Percentiles rank a stretch among this genome's conserved stretches.
These are phyloP conservation scores for Pseudomugil gertrudae DNA, from an alignment of 2,797 vertebrate genomes.

Conservation along the genomic window DNA sequence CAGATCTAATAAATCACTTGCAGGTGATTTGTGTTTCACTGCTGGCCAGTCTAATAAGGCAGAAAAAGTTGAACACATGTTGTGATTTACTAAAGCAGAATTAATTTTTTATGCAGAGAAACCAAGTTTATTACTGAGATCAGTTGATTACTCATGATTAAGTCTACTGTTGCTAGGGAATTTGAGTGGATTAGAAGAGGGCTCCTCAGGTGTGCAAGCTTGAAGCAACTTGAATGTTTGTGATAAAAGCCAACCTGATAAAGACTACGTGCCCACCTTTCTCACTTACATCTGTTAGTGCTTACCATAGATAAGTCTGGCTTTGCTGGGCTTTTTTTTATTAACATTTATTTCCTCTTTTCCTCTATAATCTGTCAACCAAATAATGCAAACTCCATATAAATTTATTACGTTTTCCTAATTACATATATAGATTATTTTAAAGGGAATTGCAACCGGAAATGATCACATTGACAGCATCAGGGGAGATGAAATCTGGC, in stretches of 20 bases:
- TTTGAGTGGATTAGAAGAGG: conserved; percentile 4
- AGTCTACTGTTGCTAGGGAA: background rate
- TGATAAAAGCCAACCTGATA: conserved; percentile 26
- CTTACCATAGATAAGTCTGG: background rate
- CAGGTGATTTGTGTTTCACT: background rate
- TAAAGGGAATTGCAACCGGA: too few relatives aligned
- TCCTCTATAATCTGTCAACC: background rate
- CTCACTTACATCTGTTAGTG: background rate
- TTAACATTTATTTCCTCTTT: background rate
- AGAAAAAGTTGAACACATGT: background rate
- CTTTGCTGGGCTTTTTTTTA: background rate
- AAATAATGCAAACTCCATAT: background rate
- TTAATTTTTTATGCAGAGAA: background rate
- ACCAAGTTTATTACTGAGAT: background rate
- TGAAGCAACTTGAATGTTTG: conserved; percentile 37
- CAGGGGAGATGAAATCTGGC: too few relatives aligned
- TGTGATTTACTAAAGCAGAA: background rate
- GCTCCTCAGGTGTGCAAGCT: conserved; percentile 25
- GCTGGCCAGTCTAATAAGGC: background rate
- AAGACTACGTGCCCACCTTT: conserved; percentile 20
- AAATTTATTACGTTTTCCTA: background rate
- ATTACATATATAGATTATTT: background rate
- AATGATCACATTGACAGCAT: too few relatives aligned
- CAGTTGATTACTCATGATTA: background rate
- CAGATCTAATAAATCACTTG: background rate